Base-by-base conservation (phyloP, 2,113 vertebrate genomes). In the Embiotoca jacksoni region DNA sequence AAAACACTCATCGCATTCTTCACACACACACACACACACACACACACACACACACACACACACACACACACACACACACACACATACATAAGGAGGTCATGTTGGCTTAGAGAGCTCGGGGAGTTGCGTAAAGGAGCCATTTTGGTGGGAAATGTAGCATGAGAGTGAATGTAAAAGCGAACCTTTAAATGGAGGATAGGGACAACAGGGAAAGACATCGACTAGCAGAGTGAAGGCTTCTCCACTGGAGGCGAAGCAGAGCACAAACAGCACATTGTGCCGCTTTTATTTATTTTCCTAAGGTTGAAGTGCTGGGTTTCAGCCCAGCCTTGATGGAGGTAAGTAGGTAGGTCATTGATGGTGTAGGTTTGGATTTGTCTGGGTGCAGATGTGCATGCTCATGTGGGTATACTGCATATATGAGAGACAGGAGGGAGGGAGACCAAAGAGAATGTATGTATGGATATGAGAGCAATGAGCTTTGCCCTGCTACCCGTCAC, bases 241-340 rank as follows among this genome's bases (percentile, higher is more conserved):
- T 81, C 61, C 53, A 33, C 76, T 81, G 86, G 75, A 80, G 80
- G 79, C 41, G 64, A 76, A 74, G 78, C 82, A 47, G 72, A 88
- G 88, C 89, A 92, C 90, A 94, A 93, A 91, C 85, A 76, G 78
- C 83, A 72, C 82, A 83, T 91, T 91, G 88, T 92, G 54, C 67
- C 52, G 32, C 55, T 82, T 23, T 90, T 87, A 90, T 92, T 94
- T 93, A 89, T 94, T 92, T 93, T 84, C 73, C 87, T 82, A 89
- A 79, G 68, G 47, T 80, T 78, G 68, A 88, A 88, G 88, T 85
- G 84, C 85, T 88, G 80, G 82, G 78, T 88, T 92, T 93, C 86
- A 88, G 82, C 72, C 78, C 76, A 69, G 77, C 81, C 57, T 78
- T 65, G 80, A 62, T 70, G 72, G 66, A 74, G 71, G 67, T 70